Percentiles rank a stretch among this genome's conserved stretches.
phyloP scores from a whole-genome alignment of 2,113 vertebrate genomes.

The Lagopus leucura region DNA sequence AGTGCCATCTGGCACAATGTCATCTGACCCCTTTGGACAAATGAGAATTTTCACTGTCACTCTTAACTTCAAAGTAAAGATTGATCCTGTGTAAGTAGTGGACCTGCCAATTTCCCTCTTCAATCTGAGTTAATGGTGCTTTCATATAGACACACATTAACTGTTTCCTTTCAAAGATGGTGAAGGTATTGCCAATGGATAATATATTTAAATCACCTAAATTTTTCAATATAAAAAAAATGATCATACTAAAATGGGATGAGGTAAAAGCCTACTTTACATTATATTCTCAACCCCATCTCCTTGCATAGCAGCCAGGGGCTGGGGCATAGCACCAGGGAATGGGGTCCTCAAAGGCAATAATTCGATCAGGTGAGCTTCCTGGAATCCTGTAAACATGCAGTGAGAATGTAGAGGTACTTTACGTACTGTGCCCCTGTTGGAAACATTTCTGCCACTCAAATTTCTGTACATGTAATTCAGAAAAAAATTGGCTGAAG shows the following conservation, averaged over 20 bases:
- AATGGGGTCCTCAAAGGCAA: not conserved
- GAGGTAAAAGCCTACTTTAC: not conserved
- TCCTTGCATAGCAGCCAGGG: not conserved
- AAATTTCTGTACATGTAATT: not conserved
- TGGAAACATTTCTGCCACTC: not conserved
- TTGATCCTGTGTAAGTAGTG: not conserved
- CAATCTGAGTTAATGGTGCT: not conserved
- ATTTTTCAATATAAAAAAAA: not conserved
- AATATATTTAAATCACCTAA: constrained; percentile 13
- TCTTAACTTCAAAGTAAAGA: constrained; percentile 11
- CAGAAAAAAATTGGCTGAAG: not conserved
- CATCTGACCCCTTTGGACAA: not conserved
- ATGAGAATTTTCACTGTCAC: not conserved
- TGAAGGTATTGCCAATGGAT: not conserved
- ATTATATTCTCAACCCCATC: not conserved
- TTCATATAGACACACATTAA: not conserved
- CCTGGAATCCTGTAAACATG: not conserved
- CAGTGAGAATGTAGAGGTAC: not conserved
- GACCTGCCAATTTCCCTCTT: not conserved
- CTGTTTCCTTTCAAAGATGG: not conserved
- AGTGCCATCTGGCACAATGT: not conserved
- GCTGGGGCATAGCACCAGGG: not conserved
- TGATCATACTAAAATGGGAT: not conserved
- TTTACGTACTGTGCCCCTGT: no score
- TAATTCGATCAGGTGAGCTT: not conserved